These are phyloP conservation scores for Gastrophysa polygoni DNA, from an alignment of 2,888 invertebrate genomes.

Conservation along the genomic window DNA sequence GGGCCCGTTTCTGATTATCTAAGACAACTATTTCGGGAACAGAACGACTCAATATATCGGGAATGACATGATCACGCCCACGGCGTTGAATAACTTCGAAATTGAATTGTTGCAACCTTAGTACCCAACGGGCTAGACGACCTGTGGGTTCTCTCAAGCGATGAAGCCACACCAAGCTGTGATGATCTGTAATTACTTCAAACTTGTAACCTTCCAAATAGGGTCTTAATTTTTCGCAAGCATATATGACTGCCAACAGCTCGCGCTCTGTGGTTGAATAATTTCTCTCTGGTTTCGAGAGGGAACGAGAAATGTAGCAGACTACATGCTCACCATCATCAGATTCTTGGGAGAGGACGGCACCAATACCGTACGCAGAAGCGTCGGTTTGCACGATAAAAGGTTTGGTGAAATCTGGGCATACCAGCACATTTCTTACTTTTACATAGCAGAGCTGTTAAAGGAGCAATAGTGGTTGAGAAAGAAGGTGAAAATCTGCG, in stretches of 20 bases:
- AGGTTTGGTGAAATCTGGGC: constrained; percentile 22
- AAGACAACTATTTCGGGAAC: not conserved
- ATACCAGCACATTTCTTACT: constrained; percentile 25
- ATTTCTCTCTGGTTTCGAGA: constrained; percentile 23
- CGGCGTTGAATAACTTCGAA: constrained; percentile 30
- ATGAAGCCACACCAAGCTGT: constrained; percentile 14
- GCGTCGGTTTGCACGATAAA: constrained; percentile 38
- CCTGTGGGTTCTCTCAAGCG: constrained; percentile 26
- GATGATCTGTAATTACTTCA: constrained; percentile 31
- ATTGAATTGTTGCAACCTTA: constrained; percentile 29
- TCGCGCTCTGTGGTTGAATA: constrained; percentile 25
- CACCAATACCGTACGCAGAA: constrained; percentile 28
- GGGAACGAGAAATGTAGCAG: constrained; percentile 16
- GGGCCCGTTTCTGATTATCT: not conserved
- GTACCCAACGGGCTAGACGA: constrained; percentile 10
- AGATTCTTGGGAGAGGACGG: constrained; percentile 26
- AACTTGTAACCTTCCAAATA: constrained; percentile 30
- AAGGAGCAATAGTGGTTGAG: constrained; percentile 22
- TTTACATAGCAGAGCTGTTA: constrained; percentile 24
- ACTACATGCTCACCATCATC: constrained; percentile 26
- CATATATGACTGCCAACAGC: constrained; percentile 24
- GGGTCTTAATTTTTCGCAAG: constrained; percentile 26
- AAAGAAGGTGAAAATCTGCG: constrained; percentile 32
- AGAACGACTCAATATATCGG: constrained; percentile 17
- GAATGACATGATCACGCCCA: constrained; percentile 23